A percentile compares a stretch with the other conserved stretches of the same genome.
These are phyloP conservation scores for Syngnathus typhle DNA, from an alignment of 2,113 vertebrate species.

Conservation along the genomic window DNA sequence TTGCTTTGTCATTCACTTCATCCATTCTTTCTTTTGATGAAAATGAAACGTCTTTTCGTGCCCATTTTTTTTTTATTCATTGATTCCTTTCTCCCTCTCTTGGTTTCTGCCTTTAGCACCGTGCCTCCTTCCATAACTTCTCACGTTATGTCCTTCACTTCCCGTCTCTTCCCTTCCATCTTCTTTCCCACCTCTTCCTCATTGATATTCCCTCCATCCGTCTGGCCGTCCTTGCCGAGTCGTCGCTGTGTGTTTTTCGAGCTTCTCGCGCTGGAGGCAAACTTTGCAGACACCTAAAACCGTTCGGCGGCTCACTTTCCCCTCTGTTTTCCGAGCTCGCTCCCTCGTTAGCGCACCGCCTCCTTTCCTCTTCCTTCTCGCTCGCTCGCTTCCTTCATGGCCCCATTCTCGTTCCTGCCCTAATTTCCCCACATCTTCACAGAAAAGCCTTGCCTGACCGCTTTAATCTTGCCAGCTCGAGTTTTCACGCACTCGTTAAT, in stretches of 20 bases:
- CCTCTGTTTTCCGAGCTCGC: constrained; percentile 11
- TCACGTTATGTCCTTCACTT: not conserved
- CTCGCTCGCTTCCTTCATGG: constrained; percentile 23
- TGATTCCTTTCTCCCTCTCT: not conserved
- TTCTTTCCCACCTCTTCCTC: constrained; percentile 3
- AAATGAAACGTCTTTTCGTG: too few species aligned
- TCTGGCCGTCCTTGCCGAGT: constrained; percentile 3
- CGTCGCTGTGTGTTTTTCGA: constrained; percentile 13
- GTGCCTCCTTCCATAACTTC: not conserved
- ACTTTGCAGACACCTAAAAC: constrained; percentile 32
- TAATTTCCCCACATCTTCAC: constrained; percentile 29
- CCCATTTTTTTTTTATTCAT: not conserved
- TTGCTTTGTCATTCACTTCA: constrained; percentile 5
- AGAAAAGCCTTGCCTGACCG: not conserved
- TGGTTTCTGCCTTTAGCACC: not conserved
- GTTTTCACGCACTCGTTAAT: constrained; percentile 1
- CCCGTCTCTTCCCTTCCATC: not conserved
- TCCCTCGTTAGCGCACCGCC: constrained; percentile 26
- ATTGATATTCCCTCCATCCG: constrained; percentile 1
- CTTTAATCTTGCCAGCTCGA: constrained; percentile 9
- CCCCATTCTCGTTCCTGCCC: constrained; percentile 23
- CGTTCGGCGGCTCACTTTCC: constrained; percentile 23
- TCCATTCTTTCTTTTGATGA: not conserved
- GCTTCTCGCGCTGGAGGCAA: constrained; percentile 24
- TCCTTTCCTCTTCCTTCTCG: constrained; percentile 12